Evolutionary conservation across 1,140 invertebrate species (phyloP), one percentile per base, ranked within the genome.

Genomic region (Odontomachus brunneus): DNA sequence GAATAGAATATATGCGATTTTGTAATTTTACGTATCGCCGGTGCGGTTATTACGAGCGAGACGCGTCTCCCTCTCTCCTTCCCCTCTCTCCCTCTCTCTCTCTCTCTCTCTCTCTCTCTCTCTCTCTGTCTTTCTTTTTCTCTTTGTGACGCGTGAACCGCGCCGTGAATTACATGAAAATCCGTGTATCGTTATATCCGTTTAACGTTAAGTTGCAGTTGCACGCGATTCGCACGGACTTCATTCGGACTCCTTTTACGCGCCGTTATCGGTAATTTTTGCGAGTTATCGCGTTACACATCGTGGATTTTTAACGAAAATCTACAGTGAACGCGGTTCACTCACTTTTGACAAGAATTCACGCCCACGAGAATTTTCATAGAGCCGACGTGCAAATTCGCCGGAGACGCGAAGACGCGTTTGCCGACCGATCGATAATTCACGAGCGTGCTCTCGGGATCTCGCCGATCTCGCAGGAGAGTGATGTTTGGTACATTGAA

Each of bases 1-100:
- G 33, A 80, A 80, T 38, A 55, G 33, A 26, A 78, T 78, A 67
- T 55, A 55, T 55, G 22, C 33, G 19, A 66, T 78, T 44, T 74
- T 75, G 69, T 49, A 74, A 72, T 82, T 82, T 74, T 44, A 82
- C 69, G 65, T 80, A 69, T 80, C 55, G 78, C 55, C 57, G 17
- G 33, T 14, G 33, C 51, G 51, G 14, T 69, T 69, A 19, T 78
- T 69, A 80, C 33, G 29, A 69, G 33, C 75, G 65, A 55, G 51
- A 57, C 33, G 17, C 14, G 33, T 0, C 65, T 57, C 49, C 24
- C 63, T 9, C 29, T 19, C 33, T 3, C 9, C 44, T 33, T 4
- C 9, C 38, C 9, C 38, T 44, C 38, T 4, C 3, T 44, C 38
- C 9, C 38, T 33, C 38, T 4, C 0, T 44, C 38, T 11, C 38